Percentiles rank a stretch among this genome's conserved stretches.
Evolutionary conservation across 2,113 vertebrate genomes (phyloP).

Genomic region (Syngnathus scovelli): DNA sequence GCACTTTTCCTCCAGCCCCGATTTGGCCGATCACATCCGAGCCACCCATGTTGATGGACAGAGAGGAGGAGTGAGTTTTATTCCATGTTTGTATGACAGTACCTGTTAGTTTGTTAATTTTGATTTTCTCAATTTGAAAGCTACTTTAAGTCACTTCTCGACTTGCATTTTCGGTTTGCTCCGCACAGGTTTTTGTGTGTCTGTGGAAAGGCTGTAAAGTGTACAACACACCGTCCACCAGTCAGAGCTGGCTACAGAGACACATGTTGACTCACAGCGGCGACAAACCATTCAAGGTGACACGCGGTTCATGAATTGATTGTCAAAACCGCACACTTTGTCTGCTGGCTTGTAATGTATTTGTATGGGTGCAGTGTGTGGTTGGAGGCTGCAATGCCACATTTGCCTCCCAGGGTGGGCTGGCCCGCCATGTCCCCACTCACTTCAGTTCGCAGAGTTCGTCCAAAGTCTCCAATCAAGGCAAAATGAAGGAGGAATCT

Average conservation of each 20-base stretch:
- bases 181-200: constrained; percentile 92
- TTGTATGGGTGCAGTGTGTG: constrained; percentile 79
- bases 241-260: constrained; percentile 98
- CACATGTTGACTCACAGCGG: constrained; percentile 98
- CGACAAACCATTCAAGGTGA: constrained; percentile 98
- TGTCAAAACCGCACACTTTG: background rate
- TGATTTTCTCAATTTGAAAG: no score
- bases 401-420: constrained; percentile 95
- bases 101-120: no score
- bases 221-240: constrained; percentile 97
- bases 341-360: background rate
- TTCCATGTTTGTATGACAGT: background rate
- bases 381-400: constrained; percentile 96
- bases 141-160: no score
- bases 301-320: background rate
- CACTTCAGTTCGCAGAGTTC: constrained; percentile 97
- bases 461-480: constrained; percentile 84
- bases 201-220: constrained; percentile 99
- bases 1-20: constrained; percentile 88
- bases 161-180: background rate
- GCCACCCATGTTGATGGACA: constrained; percentile 90
- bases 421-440: constrained; percentile 95
- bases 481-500: constrained; percentile 93
- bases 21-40: constrained; percentile 95
- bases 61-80: constrained; percentile 83